Base-by-base conservation (phyloP, 1,140 invertebrate genomes). In the Nebria ingens region DNA sequence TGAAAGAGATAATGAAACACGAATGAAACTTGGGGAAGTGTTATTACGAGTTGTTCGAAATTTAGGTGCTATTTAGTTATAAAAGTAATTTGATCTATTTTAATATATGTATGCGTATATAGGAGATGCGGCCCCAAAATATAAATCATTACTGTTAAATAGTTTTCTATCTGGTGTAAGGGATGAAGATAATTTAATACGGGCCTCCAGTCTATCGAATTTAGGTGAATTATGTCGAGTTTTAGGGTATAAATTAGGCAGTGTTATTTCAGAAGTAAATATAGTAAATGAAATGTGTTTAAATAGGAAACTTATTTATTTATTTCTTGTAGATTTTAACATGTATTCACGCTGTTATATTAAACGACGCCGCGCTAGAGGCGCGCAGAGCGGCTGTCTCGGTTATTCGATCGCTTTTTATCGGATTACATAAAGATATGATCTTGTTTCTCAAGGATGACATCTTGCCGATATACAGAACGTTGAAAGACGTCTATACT, bases 1-100 rank as follows among this genome's bases (percentile, higher is more conserved):
- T 45, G 76, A 79, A 52, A 71, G 78, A 61, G 59, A 65, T n/a
- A 59, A 77, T 11, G 81, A 85, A 69, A 71, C 83, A 38, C 70
- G 85, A 60, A 78, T 88, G 63, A 93, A 93, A 76, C 67, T 93
- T 50, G 90, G 89, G 3, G 90, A 95, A 77, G 79, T 85, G 60
- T 70, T 93, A 15, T 81, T 92, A 0, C 84, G 85, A 74, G 78
- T 86, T 21, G 81, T 80, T 1, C 82, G 80, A 71, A 70, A 68
- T 56, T 73, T 93, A 61, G 87, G 87, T 87, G n/a, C 25, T 34
- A 34, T n/a, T 34, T 34, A n/a, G 6, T 34, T n/a, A 34, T n/a
- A 34, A 6, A 13, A 20, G 51, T 55, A 56, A 56, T 59, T 59
- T 57, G 25, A n/a, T 56, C 38, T 55, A 57, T 74, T 74, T 38